Conservation (phyloP, 2,888 invertebrate species). For the Gryllus longicercus region DNA sequence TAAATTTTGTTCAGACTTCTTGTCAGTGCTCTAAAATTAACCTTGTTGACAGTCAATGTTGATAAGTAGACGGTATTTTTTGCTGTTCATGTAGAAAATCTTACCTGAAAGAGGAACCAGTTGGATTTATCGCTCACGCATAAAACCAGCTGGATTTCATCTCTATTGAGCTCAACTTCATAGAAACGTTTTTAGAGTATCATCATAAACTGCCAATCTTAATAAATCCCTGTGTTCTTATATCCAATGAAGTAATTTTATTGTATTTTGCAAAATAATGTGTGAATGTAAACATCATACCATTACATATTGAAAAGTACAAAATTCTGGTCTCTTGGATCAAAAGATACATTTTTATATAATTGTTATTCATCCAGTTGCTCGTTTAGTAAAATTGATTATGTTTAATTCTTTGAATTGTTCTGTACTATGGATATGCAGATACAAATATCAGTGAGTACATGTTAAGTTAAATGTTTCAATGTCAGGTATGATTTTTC, state of each 20-base stretch:
- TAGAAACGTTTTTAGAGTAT: neutral
- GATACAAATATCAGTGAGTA: neutral
- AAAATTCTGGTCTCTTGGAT: neutral
- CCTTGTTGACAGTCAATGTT: neutral
- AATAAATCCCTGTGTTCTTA: neutral
- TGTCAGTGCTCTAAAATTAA: neutral
- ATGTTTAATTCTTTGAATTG: neutral
- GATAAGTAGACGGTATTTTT: neutral
- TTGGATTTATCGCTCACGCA: no score
- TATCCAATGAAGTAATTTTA: neutral
- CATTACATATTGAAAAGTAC: conserved; percentile 10
- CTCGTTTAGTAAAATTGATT: neutral
- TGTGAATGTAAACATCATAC: neutral
- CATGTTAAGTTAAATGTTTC: conserved; percentile 1
- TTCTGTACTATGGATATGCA: no score
- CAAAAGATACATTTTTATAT: no score
- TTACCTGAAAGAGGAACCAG: no score
- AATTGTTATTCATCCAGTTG: no score
- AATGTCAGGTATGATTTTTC: neutral
- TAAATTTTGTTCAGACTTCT: neutral
- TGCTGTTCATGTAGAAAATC: neutral
- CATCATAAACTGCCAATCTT: neutral
- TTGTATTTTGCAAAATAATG: neutral
- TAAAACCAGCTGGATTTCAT: no score
- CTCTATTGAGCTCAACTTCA: neutral